phyloP scores from a whole-genome alignment of 1,140 invertebrate genomes.

The Tetragnatha versicolor region DNA sequence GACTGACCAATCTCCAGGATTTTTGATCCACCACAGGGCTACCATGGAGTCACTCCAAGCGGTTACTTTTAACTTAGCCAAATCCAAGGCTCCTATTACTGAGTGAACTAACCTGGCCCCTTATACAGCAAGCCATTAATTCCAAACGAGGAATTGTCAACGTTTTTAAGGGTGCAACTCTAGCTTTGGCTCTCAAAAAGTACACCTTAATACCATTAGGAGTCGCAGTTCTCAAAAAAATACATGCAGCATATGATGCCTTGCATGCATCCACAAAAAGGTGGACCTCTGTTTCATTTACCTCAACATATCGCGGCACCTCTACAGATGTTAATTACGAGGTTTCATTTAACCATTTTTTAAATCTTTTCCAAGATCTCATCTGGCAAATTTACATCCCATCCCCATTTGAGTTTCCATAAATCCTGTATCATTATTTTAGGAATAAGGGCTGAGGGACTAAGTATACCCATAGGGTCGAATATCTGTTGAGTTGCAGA shows the following conservation, averaged over 20 bases:
- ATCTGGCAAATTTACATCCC: neutral
- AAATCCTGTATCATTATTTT: conserved; percentile 1
- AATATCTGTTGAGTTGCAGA: too few species aligned
- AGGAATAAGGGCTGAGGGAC: neutral
- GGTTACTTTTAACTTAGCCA: neutral
- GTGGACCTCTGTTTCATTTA: neutral
- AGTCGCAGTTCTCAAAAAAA: neutral
- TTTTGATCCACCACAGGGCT: conserved; percentile 16
- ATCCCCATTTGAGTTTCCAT: neutral
- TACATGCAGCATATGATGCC: neutral
- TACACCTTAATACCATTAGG: neutral
- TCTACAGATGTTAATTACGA: neutral
- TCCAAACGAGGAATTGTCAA: neutral
- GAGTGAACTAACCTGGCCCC: neutral
- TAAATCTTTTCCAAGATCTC: neutral
- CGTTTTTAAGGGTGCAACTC: conserved; percentile 8
- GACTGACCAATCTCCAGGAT: too few species aligned
- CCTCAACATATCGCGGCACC: neutral
- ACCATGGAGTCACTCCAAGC: conserved; percentile 2
- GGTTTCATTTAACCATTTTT: neutral
- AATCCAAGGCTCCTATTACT: neutral
- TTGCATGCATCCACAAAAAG: conserved; percentile 23
- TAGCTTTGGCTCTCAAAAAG: neutral
- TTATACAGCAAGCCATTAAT: conserved; percentile 1
- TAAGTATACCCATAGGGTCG: neutral